Conservation (phyloP, 2,888 invertebrate species). For the Coremacera marginata region DNA sequence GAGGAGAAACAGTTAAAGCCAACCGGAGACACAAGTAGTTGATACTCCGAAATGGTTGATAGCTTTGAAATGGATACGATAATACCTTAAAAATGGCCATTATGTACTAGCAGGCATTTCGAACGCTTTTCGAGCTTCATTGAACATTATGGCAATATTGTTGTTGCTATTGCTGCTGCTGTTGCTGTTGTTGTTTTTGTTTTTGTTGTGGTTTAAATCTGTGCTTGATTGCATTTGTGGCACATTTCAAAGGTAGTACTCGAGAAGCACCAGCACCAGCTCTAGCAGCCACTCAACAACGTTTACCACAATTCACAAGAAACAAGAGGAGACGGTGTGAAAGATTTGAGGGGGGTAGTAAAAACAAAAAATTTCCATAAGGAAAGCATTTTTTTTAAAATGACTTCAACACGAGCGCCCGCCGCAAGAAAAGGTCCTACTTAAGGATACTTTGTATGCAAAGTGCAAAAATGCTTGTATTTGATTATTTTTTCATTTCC, state of each 20-base stretch:
- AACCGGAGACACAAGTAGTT: neutral
- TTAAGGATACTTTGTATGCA: constrained; percentile 66
- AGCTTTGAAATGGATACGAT: constrained; percentile 19
- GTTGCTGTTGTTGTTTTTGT: constrained; percentile 16
- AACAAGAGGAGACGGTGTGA: constrained; percentile 41
- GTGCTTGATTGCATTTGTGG: constrained; percentile 55
- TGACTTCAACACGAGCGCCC: constrained; percentile 40
- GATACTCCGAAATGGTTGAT: neutral
- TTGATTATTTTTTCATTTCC: constrained; percentile 42
- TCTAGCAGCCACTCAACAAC: constrained; percentile 14
- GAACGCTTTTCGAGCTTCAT: constrained; percentile 24
- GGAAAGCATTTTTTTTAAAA: constrained; percentile 57
- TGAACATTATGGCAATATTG: constrained; percentile 9
- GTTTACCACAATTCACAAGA: constrained; percentile 45
- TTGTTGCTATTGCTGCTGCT: neutral
- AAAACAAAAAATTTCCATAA: constrained; percentile 56
- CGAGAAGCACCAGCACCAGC: neutral
- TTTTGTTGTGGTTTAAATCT: constrained; percentile 51
- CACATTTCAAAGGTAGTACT: neutral
- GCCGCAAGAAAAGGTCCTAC: constrained; percentile 45
- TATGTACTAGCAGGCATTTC: neutral
- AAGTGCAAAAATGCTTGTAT: constrained; percentile 58
- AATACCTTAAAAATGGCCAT: constrained; percentile 6
- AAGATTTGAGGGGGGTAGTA: neutral
- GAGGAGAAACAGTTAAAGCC: neutral